A percentile compares a stretch with the other conserved stretches of the same genome.
phyloP scores from a whole-genome alignment of 2,888 invertebrate genomes.

The Nasonovia ribisnigri region DNA sequence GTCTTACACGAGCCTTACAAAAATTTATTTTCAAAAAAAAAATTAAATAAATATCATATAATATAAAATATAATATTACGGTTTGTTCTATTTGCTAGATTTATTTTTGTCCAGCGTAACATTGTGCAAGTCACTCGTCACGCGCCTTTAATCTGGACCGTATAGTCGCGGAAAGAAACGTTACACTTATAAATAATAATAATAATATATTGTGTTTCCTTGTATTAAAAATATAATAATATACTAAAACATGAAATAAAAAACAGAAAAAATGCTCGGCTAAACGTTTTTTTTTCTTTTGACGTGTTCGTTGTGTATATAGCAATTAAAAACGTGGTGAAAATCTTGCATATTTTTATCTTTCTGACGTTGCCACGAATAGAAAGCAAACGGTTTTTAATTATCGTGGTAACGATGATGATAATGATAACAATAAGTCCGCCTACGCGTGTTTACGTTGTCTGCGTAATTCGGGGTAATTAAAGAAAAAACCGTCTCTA shows the following conservation, averaged over 20 bases:
- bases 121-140: slow-evolving; percentile 64
- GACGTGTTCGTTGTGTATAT: neutral
- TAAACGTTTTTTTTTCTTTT: slow-evolving; percentile 30
- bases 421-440: slow-evolving; percentile 13
- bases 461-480: slow-evolving; percentile 36
- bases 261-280: neutral
- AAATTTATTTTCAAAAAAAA: slow-evolving; percentile 31
- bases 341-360: slow-evolving; percentile 16
- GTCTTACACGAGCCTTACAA: slow-evolving; percentile 51
- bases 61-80: slow-evolving; percentile 27
- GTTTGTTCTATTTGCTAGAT: slow-evolving; percentile 44
- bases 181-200: slow-evolving; percentile 34
- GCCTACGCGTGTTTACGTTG: neutral
- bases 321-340: slow-evolving; percentile 35
- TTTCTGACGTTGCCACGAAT: neutral
- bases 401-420: slow-evolving; percentile 3
- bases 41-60: slow-evolving; percentile 29
- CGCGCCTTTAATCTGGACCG: slow-evolving; percentile 48
- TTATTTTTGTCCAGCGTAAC: slow-evolving; percentile 57
- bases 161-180: slow-evolving; percentile 47
- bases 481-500: neutral
- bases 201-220: slow-evolving; percentile 21
- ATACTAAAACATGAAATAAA: neutral
- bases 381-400: slow-evolving; percentile 47
- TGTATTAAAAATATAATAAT: neutral